These are phyloP conservation scores for Phainopepla nitens DNA, from an alignment of 2,113 vertebrate species.

Conservation along the genomic window DNA sequence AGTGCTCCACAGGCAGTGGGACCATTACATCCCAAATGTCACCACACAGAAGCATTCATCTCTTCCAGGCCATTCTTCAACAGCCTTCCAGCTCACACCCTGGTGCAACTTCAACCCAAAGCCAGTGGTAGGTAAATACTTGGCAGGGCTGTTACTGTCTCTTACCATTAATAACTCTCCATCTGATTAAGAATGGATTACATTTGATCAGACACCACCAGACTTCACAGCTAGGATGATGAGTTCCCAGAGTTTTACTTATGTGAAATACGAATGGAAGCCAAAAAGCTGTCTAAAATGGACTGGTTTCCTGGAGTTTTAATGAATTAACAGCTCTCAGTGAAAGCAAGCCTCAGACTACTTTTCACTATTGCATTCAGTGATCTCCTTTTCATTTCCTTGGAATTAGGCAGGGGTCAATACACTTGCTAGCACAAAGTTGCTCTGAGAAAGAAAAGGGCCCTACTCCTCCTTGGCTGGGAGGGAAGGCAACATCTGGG, in stretches of 20 bases:
- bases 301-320: not conserved
- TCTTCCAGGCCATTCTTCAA: not conserved
- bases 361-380: not conserved
- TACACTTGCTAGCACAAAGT: not conserved
- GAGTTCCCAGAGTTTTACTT: not conserved
- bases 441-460: not conserved
- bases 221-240: not conserved
- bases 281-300: not conserved
- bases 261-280: not conserved
- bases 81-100: not conserved
- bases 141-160: not conserved
- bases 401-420: not conserved
- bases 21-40: not conserved
- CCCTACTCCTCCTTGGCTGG: not conserved
- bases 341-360: not conserved
- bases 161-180: not conserved
- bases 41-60: not conserved
- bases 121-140: not conserved
- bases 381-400: not conserved
- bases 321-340: not conserved
- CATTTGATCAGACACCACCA: not conserved
- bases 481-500: not conserved
- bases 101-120: not conserved
- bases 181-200: not conserved
- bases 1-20: not conserved